phyloP scores from a whole-genome alignment of 2,888 invertebrate genomes.

The Drosophila infuscata region DNA sequence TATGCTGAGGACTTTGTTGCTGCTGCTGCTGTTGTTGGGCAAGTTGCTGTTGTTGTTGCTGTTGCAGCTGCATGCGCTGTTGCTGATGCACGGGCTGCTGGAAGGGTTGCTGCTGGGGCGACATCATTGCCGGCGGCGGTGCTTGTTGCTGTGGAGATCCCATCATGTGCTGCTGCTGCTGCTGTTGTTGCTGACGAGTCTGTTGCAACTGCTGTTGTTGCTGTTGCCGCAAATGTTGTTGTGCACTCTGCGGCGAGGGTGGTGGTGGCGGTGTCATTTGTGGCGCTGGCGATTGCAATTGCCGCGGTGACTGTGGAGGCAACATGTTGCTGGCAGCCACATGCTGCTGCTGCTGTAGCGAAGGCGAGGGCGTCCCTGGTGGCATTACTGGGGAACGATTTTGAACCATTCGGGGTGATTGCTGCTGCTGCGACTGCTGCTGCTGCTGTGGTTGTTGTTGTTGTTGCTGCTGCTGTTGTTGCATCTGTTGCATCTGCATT shows the following conservation, averaged over 20 bases:
- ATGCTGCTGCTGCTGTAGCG: conserved; percentile 75
- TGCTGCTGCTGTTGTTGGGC: conserved; percentile 77
- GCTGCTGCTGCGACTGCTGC: conserved; percentile 77
- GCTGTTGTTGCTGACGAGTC: conserved; percentile 70
- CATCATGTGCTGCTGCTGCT: conserved; percentile 74
- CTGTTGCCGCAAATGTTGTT: conserved; percentile 83
- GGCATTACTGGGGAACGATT: conserved; percentile 82
- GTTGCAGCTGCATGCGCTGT: conserved; percentile 75
- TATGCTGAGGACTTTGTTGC: conserved; percentile 82
- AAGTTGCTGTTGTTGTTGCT: conserved; percentile 65
- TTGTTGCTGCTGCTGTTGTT: conserved; percentile 84
- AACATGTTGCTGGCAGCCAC: conserved; percentile 75
- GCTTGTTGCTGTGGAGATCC: conserved; percentile 68
- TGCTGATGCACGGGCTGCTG: conserved; percentile 83
- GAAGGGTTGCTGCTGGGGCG: conserved; percentile 74
- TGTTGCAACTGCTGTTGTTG: conserved; percentile 68
- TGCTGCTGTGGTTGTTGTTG: conserved; percentile 84
- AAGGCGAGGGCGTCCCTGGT: conserved; percentile 81
- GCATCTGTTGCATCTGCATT: conserved; percentile 80
- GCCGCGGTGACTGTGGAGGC: conserved; percentile 83
- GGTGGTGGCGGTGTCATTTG: conserved; percentile 85
- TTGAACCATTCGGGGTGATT: conserved; percentile 83
- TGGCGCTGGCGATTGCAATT: conserved; percentile 84
- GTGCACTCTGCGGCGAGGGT: conserved; percentile 81
- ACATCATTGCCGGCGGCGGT: conserved; percentile 61